Conservation (phyloP, 2,888 invertebrate genomes). For the Stenotaenia linearis region DNA sequence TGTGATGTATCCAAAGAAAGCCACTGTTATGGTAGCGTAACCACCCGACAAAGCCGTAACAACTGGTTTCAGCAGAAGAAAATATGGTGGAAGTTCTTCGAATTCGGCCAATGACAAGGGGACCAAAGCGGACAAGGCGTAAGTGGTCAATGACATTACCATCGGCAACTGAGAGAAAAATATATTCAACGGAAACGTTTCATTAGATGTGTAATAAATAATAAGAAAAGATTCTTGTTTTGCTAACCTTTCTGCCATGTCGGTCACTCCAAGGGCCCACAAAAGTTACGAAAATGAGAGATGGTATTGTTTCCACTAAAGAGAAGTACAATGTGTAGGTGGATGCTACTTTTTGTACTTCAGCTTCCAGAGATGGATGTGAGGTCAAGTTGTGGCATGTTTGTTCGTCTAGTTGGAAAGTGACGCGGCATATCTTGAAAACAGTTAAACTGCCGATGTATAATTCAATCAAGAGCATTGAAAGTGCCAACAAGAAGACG, state of each 20-base stretch:
- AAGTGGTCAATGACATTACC: background rate
- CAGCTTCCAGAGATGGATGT: slow-evolving; percentile 13
- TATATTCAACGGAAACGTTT: background rate
- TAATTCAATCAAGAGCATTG: slow-evolving; percentile 1
- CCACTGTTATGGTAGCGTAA: background rate
- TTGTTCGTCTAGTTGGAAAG: slow-evolving; percentile 31
- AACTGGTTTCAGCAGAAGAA: slow-evolving; percentile 1
- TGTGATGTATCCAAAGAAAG: background rate
- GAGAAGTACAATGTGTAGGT: slow-evolving; percentile 34
- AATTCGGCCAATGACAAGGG: background rate
- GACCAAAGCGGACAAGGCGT: background rate
- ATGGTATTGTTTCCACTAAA: slow-evolving; percentile 33
- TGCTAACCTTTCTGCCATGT: slow-evolving; percentile 37
- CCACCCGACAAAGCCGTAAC: background rate
- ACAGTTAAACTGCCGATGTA: slow-evolving; percentile 34
- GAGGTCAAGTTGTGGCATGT: slow-evolving; percentile 34
- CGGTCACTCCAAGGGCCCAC: slow-evolving; percentile 39
- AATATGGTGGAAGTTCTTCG: slow-evolving; percentile 26
- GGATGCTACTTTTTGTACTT: slow-evolving; percentile 35
- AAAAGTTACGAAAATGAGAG: slow-evolving; percentile 33
- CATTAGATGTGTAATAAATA: background rate
- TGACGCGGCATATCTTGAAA: slow-evolving; percentile 36
- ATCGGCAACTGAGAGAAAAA: background rate
- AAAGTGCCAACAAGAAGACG: background rate
- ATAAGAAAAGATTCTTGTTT: too few relatives aligned